A percentile compares a stretch with the other conserved stretches of the same genome.
Conservation (phyloP, 30 jellyfish, hydroid and myxozoan species). For the Pelagia noctiluca region DNA sequence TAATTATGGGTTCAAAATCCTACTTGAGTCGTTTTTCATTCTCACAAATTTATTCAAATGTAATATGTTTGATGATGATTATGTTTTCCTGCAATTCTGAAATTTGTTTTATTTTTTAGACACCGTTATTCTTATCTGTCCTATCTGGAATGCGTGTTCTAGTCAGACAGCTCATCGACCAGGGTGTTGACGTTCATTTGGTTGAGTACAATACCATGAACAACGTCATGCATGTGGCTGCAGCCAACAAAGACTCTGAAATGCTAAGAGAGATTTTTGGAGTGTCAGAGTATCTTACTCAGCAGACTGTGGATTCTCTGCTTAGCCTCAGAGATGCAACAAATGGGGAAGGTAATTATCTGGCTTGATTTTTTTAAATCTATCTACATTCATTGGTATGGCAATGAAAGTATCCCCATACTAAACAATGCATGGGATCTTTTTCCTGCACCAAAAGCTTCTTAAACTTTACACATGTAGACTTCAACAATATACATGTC, state of each 20-base stretch:
- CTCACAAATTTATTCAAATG: too few relatives aligned
- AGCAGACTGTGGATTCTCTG: not conserved
- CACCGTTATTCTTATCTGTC: slow-evolving; percentile 31
- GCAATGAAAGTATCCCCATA: too few relatives aligned
- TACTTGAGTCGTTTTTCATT: too few relatives aligned
- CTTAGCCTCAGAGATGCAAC: not conserved
- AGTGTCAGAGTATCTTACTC: not conserved
- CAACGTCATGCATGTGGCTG: slow-evolving; percentile 12
- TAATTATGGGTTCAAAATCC: too few relatives aligned
- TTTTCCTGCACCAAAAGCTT: too few relatives aligned
- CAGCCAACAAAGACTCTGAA: not conserved
- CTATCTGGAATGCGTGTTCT: not conserved
- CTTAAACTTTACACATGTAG: too few relatives aligned
- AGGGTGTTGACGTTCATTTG: not conserved
- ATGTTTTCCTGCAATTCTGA: too few relatives aligned
- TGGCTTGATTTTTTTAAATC: too few relatives aligned
- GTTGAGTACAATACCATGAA: not conserved
- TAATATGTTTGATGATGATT: too few relatives aligned
- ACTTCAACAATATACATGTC: too few relatives aligned
- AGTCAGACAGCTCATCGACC: slow-evolving; percentile 11
- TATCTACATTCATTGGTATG: too few relatives aligned
- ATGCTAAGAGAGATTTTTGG: not conserved
- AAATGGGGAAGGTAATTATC: not conserved
- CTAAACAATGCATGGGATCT: too few relatives aligned
- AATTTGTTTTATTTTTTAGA: not conserved